Base-by-base conservation (phyloP, 2,113 vertebrate species). In the Callaeas wilsoni region DNA sequence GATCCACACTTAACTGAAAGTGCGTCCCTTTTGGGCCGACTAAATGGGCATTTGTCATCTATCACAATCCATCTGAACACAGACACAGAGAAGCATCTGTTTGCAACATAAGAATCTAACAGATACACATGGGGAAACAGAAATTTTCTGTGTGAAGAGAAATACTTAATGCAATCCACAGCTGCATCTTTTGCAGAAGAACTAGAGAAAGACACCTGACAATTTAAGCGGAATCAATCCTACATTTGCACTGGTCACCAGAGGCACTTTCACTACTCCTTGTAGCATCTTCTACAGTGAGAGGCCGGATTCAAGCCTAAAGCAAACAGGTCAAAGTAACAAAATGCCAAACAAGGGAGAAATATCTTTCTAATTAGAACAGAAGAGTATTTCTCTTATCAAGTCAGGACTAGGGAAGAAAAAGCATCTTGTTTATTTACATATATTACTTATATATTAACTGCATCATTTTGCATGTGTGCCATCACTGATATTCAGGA, bases 181-280 rank as follows among this genome's bases (percentile, higher is more conserved):
- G 32, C 26, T 27, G 30, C 12, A n/a, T 64, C 44, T 84, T 50
- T 46, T 57, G 71, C 49, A 53, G 70, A 30, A 37, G 35, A 83
- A 82, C 44, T 53, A 64, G 62, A 93, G 73, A 94, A 87, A 49
- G 81, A 85, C 57, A 91, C 33, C 73, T 60, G 81, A 85, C 50
- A 62, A 42, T 56, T 89, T 68, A 68, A 82, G 44, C 33, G 59
- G 53, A 84, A 73, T 59, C 1, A 7, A 88, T 60, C 14, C 44
- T 53, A 52, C 29, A 35, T 52, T 69, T 81, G 32, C 44, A 84
- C 29, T 87, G 62, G 49, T 41, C 69, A 92, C 33, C 60, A 92
- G 60, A 89, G 47, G 42, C 20, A 44, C 49, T 91, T 91, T 49
- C 32, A 89, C 49, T 71, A 12, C 17, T 67, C 10, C 29, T 84